These are phyloP conservation scores for Graptemys geographica DNA, from an alignment of 2,797 vertebrate genomes.

Conservation along the genomic window DNA sequence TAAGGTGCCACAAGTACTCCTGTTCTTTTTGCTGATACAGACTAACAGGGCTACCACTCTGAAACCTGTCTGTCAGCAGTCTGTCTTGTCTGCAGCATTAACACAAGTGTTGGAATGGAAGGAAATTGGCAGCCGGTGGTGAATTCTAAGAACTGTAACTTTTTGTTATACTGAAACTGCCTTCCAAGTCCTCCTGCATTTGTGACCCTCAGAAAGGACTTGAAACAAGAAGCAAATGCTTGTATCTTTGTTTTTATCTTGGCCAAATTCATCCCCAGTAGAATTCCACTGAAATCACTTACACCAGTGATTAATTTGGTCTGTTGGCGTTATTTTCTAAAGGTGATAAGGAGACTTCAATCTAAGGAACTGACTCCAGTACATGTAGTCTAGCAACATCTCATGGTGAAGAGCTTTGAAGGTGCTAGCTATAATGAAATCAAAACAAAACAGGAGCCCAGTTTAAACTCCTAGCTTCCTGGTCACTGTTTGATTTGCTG, in stretches of 20 bases:
- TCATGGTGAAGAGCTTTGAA: not conserved
- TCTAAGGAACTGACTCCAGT: not conserved
- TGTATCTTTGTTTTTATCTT: not conserved
- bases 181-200: not conserved
- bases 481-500: not conserved
- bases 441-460: not conserved
- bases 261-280: not conserved
- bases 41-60: no score
- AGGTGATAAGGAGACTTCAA: not conserved
- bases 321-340: not conserved
- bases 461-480: not conserved
- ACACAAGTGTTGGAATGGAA: no score
- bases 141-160: no score
- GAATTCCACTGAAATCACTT: not conserved
- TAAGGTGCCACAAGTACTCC: no score
- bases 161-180: not conserved
- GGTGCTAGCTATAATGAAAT: not conserved
- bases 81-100: no score
- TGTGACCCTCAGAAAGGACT: not conserved
- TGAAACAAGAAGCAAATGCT: not conserved
- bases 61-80: no score
- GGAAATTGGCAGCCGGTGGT: no score
- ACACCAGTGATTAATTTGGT: not conserved
- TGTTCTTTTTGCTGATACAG: no score
- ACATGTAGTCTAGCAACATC: rapidly evolving